These are phyloP conservation scores for Podocnemis expansa DNA, from an alignment of 2,113 vertebrate genomes.

Conservation along the genomic window DNA sequence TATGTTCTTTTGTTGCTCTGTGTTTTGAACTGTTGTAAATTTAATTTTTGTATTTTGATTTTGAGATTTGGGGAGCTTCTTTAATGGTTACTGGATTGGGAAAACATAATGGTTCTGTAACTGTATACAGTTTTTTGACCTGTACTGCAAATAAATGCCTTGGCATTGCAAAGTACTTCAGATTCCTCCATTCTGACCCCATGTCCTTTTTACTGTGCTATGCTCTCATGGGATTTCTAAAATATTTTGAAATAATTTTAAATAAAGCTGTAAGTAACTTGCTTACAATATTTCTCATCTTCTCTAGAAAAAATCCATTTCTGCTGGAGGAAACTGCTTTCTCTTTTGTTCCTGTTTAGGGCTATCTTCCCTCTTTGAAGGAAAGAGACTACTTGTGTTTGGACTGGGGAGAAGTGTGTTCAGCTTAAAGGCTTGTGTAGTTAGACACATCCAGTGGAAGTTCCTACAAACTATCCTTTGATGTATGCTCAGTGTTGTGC, in stretches of 20 bases:
- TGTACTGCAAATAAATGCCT: neutral
- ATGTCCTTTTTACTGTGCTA: slow-evolving; percentile 29
- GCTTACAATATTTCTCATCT: neutral
- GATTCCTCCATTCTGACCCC: slow-evolving; percentile 62
- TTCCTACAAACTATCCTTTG: neutral
- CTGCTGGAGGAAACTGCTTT: neutral
- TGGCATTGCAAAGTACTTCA: slow-evolving; percentile 31
- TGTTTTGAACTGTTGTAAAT: neutral
- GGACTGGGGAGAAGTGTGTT: neutral
- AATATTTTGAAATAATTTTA: slow-evolving; percentile 70
- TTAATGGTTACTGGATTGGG: slow-evolving; percentile 14
- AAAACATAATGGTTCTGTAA: neutral
- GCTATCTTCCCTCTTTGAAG: neutral
- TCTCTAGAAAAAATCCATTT: neutral
- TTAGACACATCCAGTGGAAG: neutral
- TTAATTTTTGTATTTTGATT: neutral
- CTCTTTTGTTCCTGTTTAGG: neutral
- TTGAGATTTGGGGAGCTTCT: slow-evolving; percentile 2
- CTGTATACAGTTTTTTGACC: slow-evolving; percentile 6
- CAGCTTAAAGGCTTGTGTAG: neutral
- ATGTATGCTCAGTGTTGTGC: neutral
- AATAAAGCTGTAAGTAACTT: slow-evolving; percentile 70
- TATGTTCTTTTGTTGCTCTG: neutral
- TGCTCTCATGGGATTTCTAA: slow-evolving; percentile 10
- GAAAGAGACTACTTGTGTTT: neutral